Percentiles rank a stretch among this genome's conserved stretches.
phyloP scores from a whole-genome alignment of 2,113 vertebrate genomes.

The Pavo muticus region DNA sequence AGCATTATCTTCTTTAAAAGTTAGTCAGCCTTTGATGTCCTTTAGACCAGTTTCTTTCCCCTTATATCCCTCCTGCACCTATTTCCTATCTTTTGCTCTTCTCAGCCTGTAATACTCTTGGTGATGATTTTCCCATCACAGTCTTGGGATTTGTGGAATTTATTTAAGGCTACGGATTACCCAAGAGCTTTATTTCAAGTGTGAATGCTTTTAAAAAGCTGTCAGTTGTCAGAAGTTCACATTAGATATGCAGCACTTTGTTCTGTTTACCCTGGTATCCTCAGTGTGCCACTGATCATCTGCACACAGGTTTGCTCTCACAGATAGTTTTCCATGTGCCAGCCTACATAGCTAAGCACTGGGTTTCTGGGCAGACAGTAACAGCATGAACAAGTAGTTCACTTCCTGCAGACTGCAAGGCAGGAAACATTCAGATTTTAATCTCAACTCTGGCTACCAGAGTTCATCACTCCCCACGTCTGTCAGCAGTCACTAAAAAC shows the following conservation, averaged over 20 bases:
- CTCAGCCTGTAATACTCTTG: neutral
- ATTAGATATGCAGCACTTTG: neutral
- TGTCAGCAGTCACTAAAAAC: neutral
- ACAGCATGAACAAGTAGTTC: neutral
- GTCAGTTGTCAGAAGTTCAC: neutral
- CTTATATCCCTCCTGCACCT: neutral
- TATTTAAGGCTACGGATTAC: neutral
- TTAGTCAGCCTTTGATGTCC: neutral
- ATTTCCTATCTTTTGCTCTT: neutral
- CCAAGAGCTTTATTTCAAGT: neutral
- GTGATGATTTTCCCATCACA: neutral
- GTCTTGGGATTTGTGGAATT: neutral
- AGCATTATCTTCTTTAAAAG: neutral
- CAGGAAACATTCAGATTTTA: neutral
- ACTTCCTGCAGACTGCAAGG: neutral
- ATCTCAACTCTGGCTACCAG: neutral
- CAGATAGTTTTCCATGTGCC: neutral
- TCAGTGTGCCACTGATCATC: neutral
- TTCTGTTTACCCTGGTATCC: neutral
- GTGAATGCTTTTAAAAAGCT: neutral
- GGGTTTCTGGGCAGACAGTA: neutral
- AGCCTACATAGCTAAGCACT: neutral
- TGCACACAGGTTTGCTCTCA: neutral
- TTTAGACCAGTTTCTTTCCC: neutral
- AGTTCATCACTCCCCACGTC: neutral